phyloP scores from a whole-genome alignment of 2,888 invertebrate genomes.

The Scrobipalpa atriplicella region DNA sequence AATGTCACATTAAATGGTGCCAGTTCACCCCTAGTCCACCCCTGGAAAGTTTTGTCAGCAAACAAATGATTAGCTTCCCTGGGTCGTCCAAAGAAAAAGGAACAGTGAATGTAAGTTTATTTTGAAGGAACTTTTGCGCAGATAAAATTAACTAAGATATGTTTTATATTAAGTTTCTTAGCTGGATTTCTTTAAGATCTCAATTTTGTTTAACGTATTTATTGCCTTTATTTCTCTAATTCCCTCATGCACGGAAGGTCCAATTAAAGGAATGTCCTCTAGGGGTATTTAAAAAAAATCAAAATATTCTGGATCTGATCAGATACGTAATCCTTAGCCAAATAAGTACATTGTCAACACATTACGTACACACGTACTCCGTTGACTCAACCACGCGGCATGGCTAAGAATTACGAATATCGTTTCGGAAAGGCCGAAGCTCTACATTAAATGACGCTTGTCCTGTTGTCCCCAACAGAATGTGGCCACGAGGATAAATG shows the following conservation, averaged over 20 bases:
- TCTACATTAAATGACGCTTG: not conserved
- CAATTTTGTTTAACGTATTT: too few relatives aligned
- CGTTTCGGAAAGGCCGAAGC: not conserved
- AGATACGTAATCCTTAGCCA: too few relatives aligned
- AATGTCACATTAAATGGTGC: conserved; percentile 2
- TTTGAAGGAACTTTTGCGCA: not conserved
- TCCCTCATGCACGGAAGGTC: too few relatives aligned
- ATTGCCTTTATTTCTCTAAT: too few relatives aligned
- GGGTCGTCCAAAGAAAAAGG: not conserved
- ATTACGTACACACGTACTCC: too few relatives aligned
- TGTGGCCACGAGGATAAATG: not conserved
- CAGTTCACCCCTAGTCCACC: not conserved
- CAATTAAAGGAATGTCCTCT: too few relatives aligned
- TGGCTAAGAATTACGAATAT: too few relatives aligned
- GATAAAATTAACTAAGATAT: not conserved
- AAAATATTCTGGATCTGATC: too few relatives aligned
- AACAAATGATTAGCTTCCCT: conserved; percentile 1
- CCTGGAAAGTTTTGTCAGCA: conserved; percentile 6
- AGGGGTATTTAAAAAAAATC: too few relatives aligned
- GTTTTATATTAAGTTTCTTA: not conserved
- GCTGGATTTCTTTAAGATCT: too few relatives aligned
- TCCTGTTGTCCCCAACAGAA: not conserved
- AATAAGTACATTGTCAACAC: too few relatives aligned
- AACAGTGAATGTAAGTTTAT: conserved; percentile 8
- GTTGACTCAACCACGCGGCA: too few relatives aligned